Evolutionary conservation across 2,113 vertebrate species (phyloP), one percentile per base, ranked within the genome.

Genomic region (Terrapene triunguis): DNA sequence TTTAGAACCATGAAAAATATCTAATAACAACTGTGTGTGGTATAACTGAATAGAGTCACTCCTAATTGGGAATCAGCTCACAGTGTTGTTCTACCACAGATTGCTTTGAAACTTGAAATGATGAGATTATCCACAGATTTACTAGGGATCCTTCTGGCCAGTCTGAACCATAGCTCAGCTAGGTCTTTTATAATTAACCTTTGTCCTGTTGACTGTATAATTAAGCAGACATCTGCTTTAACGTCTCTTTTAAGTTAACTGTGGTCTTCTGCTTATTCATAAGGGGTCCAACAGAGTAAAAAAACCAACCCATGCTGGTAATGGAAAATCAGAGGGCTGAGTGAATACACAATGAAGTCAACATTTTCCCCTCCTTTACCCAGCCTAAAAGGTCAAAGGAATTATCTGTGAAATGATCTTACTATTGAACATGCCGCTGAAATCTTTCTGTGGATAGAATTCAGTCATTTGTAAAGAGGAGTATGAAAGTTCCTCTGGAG

Each of bases 241-340:
- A n/a, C 50, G 88, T 53, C 32, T 8, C 48, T 97, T 96, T 86
- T 88, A 89, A 83, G 51, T 81, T 93, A 55, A 54, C 84, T 76
- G 50, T 32, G 29, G 32, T 87, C 80, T 80, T 92, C 82, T 82
- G 22, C 84, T 96, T 3, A 0, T 87, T 97, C 79, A 92, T 80
- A 32, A 82, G 59, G 85, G 79, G 84, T 93, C 50, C 74, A 84
- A 16, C 0, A 42, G 53, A 27, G 10, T 8, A 6, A 62, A 38
- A 92, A 94, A 97, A 65, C 22, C 55, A 79, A 2, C 14, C 17
- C 2, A 12, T 0, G 84, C 19, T 69, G 53, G 53, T 65, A 93
- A 85, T 54, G 78, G 79, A 94, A 97, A 87, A 95, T 24, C 65
- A 85, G 19, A 90, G 47, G 4, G 0, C n/a, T 79, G 51, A 53